These are phyloP conservation scores for Sipha flava DNA, from an alignment of 1,140 invertebrate genomes.

Conservation along the genomic window DNA sequence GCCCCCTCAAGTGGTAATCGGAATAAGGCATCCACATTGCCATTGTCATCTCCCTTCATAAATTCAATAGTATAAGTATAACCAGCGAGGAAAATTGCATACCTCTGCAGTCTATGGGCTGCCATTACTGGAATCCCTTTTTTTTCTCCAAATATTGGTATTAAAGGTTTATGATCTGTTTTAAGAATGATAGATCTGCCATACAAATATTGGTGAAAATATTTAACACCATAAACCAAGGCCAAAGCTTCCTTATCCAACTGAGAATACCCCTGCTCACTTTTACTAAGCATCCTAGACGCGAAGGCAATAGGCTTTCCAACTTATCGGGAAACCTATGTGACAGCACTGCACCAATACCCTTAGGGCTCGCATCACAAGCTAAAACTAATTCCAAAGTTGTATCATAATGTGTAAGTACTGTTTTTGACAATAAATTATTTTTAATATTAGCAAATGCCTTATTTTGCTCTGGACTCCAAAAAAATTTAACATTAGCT, in stretches of 20 bases:
- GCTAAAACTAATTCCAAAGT: conserved; percentile 37
- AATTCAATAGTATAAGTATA: not conserved
- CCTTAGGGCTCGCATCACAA: conserved; percentile 41
- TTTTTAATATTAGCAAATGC: conserved; percentile 33
- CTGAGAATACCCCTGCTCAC: too few relatives aligned
- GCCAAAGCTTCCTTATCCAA: too few relatives aligned
- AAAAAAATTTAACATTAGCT: conserved; percentile 31
- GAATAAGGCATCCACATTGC: conserved; percentile 35
- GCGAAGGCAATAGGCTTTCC: conserved; percentile 42
- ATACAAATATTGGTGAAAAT: too few relatives aligned
- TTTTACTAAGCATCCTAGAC: conserved; percentile 40
- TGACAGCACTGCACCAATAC: conserved; percentile 41
- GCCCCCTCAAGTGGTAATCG: not conserved
- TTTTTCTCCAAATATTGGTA: conserved; percentile 41
- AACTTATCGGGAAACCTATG: conserved; percentile 38
- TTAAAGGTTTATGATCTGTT: conserved; percentile 48
- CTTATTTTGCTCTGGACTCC: not conserved
- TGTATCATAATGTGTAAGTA: conserved; percentile 40
- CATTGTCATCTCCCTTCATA: conserved; percentile 34
- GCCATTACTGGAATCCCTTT: not conserved
- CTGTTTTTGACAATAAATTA: not conserved
- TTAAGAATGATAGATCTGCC: conserved; percentile 45
- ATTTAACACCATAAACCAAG: too few relatives aligned
- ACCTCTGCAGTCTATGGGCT: not conserved
- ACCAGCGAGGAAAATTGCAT: not conserved